These are phyloP conservation scores for Stylophora pistillata DNA, from an alignment of 64 coral and sea anemone species.

Conservation along the genomic window DNA sequence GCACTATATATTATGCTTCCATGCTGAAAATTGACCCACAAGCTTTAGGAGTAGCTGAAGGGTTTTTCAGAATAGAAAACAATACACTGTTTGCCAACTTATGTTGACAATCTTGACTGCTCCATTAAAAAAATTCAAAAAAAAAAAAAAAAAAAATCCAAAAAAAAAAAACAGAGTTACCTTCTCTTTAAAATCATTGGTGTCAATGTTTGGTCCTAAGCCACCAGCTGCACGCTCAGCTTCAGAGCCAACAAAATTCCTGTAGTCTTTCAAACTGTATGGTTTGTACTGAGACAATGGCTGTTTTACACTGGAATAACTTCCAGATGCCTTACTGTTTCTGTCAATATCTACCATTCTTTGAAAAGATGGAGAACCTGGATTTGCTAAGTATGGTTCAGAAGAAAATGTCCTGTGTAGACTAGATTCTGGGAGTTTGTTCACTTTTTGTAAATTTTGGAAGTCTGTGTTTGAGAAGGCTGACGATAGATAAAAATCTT, in stretches of 20 bases:
- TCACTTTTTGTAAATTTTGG: neutral
- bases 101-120: no score
- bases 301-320: conserved; percentile 24
- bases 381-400: conserved; percentile 63
- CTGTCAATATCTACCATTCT: conserved; percentile 1
- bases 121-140: no score
- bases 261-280: conserved; percentile 76
- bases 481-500: conserved; percentile 38
- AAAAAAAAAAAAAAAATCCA: neutral
- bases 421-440: conserved; percentile 20
- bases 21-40: no score
- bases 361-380: conserved; percentile 6
- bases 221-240: conserved; percentile 52
- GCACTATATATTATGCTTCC: no score
- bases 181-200: conserved; percentile 77
- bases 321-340: conserved; percentile 20
- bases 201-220: conserved; percentile 74
- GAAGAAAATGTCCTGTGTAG: conserved; percentile 74
- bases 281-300: conserved; percentile 68
- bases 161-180: conserved; percentile 4
- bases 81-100: no score
- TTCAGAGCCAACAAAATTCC: conserved; percentile 59
- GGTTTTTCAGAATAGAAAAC: no score
- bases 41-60: no score
- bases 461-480: conserved; percentile 59